A percentile compares a stretch with the other conserved stretches of the same genome.
These are phyloP conservation scores for Pseudomyrmex dendroicus DNA, from an alignment of 1,140 invertebrate species.

Conservation along the genomic window DNA sequence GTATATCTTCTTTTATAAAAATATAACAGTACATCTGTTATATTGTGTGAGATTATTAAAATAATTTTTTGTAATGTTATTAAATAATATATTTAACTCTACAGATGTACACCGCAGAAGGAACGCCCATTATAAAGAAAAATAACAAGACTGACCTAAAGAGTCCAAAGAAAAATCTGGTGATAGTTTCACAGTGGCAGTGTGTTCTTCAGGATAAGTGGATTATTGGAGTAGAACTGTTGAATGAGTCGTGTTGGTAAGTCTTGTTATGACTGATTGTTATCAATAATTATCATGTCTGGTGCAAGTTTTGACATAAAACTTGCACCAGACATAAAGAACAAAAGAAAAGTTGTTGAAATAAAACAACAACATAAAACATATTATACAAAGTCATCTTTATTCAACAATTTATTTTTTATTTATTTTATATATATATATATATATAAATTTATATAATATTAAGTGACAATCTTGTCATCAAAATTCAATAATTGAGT, in stretches of 20 bases:
- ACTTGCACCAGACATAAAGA: too few species aligned
- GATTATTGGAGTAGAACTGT: constrained; percentile 76
- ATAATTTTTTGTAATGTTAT: too few species aligned
- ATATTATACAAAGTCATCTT: constrained; percentile 31
- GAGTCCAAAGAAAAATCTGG: constrained; percentile 34
- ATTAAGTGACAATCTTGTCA: background rate
- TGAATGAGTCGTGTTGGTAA: constrained; percentile 77
- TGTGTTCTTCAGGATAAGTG: constrained; percentile 77
- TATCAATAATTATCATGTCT: constrained; percentile 1
- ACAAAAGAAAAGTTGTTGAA: background rate
- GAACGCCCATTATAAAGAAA: constrained; percentile 71
- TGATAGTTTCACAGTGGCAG: constrained; percentile 73
- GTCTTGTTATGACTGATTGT: constrained; percentile 41
- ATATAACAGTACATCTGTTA: background rate
- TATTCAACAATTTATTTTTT: constrained; percentile 52
- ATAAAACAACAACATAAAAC: background rate
- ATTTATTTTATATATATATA: constrained; percentile 35
- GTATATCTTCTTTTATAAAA: background rate
- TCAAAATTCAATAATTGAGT: constrained; percentile 1
- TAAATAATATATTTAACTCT: constrained; percentile 28
- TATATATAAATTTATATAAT: constrained; percentile 32
- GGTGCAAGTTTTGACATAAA: background rate
- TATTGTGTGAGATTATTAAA: background rate
- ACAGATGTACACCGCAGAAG: constrained; percentile 73
- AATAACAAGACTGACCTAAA: constrained; percentile 17